A percentile compares a stretch with the other conserved stretches of the same genome.
phyloP scores from a whole-genome alignment of 2,888 invertebrate species.

The Pasiphila rectangulata region DNA sequence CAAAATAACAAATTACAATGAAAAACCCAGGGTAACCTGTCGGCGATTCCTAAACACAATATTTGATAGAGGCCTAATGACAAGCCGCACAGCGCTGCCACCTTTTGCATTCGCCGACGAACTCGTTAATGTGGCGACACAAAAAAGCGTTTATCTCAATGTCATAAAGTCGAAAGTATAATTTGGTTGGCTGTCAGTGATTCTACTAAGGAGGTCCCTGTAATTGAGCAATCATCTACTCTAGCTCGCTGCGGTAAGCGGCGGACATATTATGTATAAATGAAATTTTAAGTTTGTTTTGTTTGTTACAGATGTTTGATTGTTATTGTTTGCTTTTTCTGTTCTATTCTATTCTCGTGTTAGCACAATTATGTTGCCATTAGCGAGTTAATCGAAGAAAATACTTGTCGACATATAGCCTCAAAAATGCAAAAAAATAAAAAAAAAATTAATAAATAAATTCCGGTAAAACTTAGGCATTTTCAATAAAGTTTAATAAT shows the following conservation, averaged over 20 bases:
- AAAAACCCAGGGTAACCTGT: constrained; percentile 78
- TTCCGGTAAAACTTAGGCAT: no score
- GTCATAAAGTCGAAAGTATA: constrained; percentile 64
- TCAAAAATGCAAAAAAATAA: no score
- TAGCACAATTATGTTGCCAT: no score
- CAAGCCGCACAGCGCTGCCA: constrained; percentile 68
- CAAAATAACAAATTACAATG: constrained; percentile 79
- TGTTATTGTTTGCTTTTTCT: constrained; percentile 33
- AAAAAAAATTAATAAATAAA: no score
- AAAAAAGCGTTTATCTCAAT: constrained; percentile 62
- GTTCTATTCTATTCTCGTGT: neutral
- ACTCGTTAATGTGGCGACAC: constrained; percentile 54
- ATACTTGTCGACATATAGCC: no score
- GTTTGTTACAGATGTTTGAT: constrained; percentile 54
- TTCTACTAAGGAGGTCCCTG: constrained; percentile 79
- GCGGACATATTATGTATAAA: constrained; percentile 72
- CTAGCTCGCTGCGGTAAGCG: constrained; percentile 76
- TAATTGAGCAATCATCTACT: constrained; percentile 81
- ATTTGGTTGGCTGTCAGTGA: constrained; percentile 54
- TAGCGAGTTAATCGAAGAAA: no score
- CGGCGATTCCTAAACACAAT: constrained; percentile 79
- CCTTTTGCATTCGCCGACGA: constrained; percentile 75
- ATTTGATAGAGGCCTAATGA: constrained; percentile 79
- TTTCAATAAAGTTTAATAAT: no score
- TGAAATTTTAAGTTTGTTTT: constrained; percentile 71